These are phyloP conservation scores for Melieria picta DNA, from an alignment of 2,888 invertebrate species.

Conservation along the genomic window DNA sequence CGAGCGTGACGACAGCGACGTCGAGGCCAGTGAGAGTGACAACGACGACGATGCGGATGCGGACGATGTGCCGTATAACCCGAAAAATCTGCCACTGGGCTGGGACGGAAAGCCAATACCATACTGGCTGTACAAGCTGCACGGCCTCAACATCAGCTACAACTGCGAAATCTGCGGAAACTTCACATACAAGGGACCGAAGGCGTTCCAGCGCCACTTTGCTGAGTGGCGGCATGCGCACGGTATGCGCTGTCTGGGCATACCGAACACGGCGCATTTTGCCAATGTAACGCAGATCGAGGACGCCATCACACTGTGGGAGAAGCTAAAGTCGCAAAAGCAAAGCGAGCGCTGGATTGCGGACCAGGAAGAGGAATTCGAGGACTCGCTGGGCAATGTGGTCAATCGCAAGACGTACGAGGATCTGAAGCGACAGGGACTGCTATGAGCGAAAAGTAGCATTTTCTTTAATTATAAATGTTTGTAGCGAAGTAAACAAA, in stretches of 20 bases:
- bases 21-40: constrained; percentile 81
- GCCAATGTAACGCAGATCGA: constrained; percentile 99
- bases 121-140: constrained; percentile 98
- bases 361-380: constrained; percentile 97
- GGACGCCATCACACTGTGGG: constrained; percentile 97
- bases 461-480: neutral
- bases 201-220: constrained; percentile 99
- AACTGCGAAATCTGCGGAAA: constrained; percentile 99
- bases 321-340: constrained; percentile 94
- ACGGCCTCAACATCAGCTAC: constrained; percentile 98
- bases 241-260: constrained; percentile 98
- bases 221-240: constrained; percentile 91
- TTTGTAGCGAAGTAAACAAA: too few relatives aligned
- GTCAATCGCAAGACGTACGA: constrained; percentile 98
- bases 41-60: constrained; percentile 87
- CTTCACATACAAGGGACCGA: constrained; percentile 97
- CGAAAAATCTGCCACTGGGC: constrained; percentile 97
- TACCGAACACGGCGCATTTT: constrained; percentile 99
- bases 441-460: constrained; percentile 73
- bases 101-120: constrained; percentile 98
- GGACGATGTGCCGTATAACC: constrained; percentile 97
- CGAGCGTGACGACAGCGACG: constrained; percentile 91
- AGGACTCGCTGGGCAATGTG: constrained; percentile 98
- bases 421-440: constrained; percentile 97
- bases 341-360: constrained; percentile 96